Conservation (phyloP, 2,888 invertebrate species). For the Hirtodrosophila alboralis region DNA sequence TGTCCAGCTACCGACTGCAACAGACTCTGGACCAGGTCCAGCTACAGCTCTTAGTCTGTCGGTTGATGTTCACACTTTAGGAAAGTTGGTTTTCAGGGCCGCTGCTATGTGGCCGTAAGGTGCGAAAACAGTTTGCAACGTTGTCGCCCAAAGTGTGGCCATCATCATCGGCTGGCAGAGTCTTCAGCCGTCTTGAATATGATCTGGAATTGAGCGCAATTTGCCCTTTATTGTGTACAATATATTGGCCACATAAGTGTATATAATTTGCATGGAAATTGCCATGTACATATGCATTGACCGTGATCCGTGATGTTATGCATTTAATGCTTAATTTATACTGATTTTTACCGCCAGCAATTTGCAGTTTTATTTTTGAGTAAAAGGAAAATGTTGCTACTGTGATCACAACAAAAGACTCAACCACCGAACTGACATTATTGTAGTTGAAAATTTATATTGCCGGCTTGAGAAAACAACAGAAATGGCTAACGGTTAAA, state of each 20-base stretch:
- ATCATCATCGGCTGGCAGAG: slow-evolving; percentile 50
- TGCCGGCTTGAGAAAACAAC: slow-evolving; percentile 6
- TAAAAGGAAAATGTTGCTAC: slow-evolving; percentile 26
- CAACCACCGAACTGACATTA: slow-evolving; percentile 34
- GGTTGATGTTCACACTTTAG: slow-evolving; percentile 76
- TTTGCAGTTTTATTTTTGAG: slow-evolving; percentile 34
- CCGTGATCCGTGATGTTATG: slow-evolving; percentile 56
- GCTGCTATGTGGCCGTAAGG: slow-evolving; percentile 54
- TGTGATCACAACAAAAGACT: slow-evolving; percentile 41
- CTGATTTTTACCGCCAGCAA: slow-evolving; percentile 54
- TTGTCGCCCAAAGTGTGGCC: slow-evolving; percentile 77
- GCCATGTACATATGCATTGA: slow-evolving; percentile 40
- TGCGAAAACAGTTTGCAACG: slow-evolving; percentile 70
- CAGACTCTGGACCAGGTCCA: neutral
- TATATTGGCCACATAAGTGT: slow-evolving; percentile 59
- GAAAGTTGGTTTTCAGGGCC: slow-evolving; percentile 76
- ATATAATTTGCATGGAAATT: slow-evolving; percentile 78
- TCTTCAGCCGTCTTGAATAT: slow-evolving; percentile 1
- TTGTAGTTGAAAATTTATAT: slow-evolving; percentile 14
- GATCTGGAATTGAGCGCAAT: slow-evolving; percentile 33
- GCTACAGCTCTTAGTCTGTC: slow-evolving; percentile 4
- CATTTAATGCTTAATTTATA: slow-evolving; percentile 76
- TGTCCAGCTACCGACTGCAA: slow-evolving; percentile 53
- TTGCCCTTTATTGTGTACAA: slow-evolving; percentile 43
- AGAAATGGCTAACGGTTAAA: neutral